These are phyloP conservation scores for Muscidifurax raptorellus DNA, from an alignment of 1,140 invertebrate genomes.

Conservation along the genomic window DNA sequence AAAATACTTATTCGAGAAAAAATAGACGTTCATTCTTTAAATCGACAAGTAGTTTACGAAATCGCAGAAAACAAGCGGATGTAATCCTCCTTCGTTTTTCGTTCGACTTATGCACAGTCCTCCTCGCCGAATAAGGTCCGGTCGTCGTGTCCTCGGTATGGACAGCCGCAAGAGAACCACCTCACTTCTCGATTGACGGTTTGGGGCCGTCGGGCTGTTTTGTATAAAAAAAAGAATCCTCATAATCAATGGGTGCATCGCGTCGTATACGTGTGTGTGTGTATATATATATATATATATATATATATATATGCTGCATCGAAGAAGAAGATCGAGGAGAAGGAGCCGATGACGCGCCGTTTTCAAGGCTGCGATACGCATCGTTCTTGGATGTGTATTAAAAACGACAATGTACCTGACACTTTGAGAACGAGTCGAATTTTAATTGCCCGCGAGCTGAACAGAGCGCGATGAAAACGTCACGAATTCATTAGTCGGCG, in stretches of 20 bases:
- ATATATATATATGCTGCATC: no score
- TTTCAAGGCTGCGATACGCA: background rate
- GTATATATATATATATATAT: no score
- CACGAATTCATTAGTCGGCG: slow-evolving; percentile 1
- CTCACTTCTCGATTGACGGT: slow-evolving; percentile 9
- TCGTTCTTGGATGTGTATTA: background rate
- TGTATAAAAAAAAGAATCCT: background rate
- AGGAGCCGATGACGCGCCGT: background rate
- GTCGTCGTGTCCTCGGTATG: background rate
- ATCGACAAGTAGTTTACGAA: background rate
- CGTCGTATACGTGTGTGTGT: no score
- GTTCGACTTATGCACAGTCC: background rate
- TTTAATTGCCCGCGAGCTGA: slow-evolving; percentile 23
- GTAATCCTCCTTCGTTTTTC: background rate
- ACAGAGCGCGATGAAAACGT: slow-evolving; percentile 30
- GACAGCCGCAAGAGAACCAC: background rate
- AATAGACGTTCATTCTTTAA: no score
- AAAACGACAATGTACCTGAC: slow-evolving; percentile 44
- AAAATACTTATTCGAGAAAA: no score
- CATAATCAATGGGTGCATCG: slow-evolving; percentile 28
- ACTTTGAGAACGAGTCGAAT: background rate
- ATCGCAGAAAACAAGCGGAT: background rate
- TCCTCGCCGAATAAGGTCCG: background rate
- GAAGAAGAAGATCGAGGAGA: background rate
- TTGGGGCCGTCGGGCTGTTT: background rate